Base-by-base conservation (phyloP, 2,797 vertebrate species). In the Enteromius viviparus region DNA sequence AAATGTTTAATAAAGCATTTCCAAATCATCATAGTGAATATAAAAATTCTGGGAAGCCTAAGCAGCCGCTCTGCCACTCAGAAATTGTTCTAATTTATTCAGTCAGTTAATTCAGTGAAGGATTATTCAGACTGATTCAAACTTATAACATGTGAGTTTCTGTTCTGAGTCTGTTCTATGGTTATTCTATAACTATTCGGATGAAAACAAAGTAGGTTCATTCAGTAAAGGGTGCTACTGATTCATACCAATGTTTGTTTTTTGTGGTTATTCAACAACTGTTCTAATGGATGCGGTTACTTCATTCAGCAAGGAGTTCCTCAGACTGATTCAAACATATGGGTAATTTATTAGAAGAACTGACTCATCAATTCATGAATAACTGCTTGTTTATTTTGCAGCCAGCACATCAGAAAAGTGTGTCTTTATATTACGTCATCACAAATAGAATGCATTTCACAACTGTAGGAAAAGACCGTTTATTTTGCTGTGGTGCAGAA, bases 251-350 rank as follows among this genome's bases (percentile, higher is more conserved):
- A 45, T 49, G 45, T 19, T 8, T 45, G 6, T 70, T 72, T 76
- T 76, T 3, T 0, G 7, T 29, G 15, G n/a, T 45, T 29, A 11
- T 64, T 60, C n/a, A 77, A 9, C 62, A 47, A 77, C n/a, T 8
- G 7, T 75, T 75, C 23, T 76, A 4, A 62, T 76, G 15, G 8
- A 62, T 45, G 60, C 15, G 3, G n/a, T 42, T n/a, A 11, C n/a
- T 62, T 77, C 14, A 45, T 11, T 62, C n/a, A 60, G 23, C 11
- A 23, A 11, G 19, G 8, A 37, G 26, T 45, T 17, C 1, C 9
- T 76, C 55, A 62, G 37, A 19, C 37, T 45, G 17, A 74, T 74
- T 74, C 71, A 53, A 64, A n/a, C 71, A n/a, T 75, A n/a, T 74
- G 29, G 21, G 23, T 62, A 9, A 45, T 60, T 58, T 8, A 76